These are phyloP conservation scores for Gambusia holbrooki DNA, from an alignment of 2,113 vertebrate genomes.

Conservation along the genomic window DNA sequence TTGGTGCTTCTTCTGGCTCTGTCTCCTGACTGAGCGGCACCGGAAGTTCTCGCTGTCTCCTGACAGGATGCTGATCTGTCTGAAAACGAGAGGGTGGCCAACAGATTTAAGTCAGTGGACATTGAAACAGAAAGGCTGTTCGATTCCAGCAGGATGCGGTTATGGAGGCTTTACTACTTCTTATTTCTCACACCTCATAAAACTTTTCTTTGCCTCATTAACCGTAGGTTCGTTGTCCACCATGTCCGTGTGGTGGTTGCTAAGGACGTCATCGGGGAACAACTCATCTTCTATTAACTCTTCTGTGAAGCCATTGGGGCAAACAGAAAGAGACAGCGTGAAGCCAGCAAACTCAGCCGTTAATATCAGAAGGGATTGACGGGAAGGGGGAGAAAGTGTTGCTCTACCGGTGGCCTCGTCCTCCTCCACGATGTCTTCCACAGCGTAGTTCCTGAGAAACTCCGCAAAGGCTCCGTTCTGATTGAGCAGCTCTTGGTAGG, in stretches of 20 bases:
- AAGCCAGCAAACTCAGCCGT: background rate
- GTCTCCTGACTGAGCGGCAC: slow-evolving; percentile 77
- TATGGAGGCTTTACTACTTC: background rate
- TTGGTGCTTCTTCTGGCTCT: slow-evolving; percentile 77
- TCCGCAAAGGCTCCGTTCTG: slow-evolving; percentile 90
- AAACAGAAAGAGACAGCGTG: background rate
- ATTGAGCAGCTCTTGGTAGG: slow-evolving; percentile 87
- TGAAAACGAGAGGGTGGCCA: slow-evolving; percentile 36
- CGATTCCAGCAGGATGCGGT: background rate
- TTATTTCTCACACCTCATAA: slow-evolving; percentile 84
- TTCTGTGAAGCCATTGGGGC: slow-evolving; percentile 56
- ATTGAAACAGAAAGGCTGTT: background rate
- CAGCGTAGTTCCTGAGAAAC: slow-evolving; percentile 90
- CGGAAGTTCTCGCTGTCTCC: slow-evolving; percentile 84
- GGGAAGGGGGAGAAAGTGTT: background rate
- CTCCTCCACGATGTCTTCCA: slow-evolving; percentile 84
- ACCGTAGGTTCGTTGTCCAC: slow-evolving; percentile 84
- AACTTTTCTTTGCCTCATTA: slow-evolving; percentile 87
- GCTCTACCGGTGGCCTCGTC: slow-evolving; percentile 79
- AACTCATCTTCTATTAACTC: slow-evolving; percentile 79
- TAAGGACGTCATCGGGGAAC: slow-evolving; percentile 88
- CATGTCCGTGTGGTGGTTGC: slow-evolving; percentile 89
- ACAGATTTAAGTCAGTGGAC: background rate
- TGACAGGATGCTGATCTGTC: slow-evolving; percentile 91
- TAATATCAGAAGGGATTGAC: rapidly evolving